These are phyloP conservation scores for Megaceryle maxima DNA, from an alignment of 2,113 vertebrate species.

Conservation along the genomic window DNA sequence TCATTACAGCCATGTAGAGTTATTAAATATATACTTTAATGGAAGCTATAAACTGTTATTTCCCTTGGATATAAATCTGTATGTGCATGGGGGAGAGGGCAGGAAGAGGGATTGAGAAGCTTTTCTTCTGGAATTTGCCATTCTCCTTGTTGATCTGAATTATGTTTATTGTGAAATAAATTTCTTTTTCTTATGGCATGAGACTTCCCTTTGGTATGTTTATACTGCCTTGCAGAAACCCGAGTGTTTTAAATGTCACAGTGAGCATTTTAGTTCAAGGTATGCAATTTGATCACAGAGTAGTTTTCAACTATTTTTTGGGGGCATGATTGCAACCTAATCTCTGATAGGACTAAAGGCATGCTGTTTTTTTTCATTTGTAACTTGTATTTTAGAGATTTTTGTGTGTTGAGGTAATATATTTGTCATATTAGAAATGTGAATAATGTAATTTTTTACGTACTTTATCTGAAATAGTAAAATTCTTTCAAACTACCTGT, in stretches of 20 bases:
- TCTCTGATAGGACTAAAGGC: not conserved
- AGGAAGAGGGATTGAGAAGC: not conserved
- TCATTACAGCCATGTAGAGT: not conserved
- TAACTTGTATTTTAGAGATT: not conserved
- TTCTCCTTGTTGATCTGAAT: conserved; percentile 18
- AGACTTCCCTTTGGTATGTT: not conserved
- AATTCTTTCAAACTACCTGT: not conserved
- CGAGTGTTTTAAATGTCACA: not conserved
- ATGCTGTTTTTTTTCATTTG: not conserved
- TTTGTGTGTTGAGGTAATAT: not conserved
- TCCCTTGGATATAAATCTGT: not conserved
- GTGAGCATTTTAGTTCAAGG: not conserved
- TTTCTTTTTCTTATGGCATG: not conserved
- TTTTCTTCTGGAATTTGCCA: conserved; percentile 16
- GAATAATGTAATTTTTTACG: not conserved
- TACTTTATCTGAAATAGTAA: not conserved
- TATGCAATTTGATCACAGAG: not conserved
- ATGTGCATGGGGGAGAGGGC: not conserved
- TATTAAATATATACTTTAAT: conserved; percentile 38
- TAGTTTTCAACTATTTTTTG: not conserved
- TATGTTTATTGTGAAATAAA: not conserved
- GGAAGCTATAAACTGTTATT: not conserved
- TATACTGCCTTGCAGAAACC: not conserved
- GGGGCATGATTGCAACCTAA: not conserved
- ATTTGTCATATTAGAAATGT: not conserved